Conservation (phyloP, 2,888 invertebrate genomes). For the Eubasilissa splendida region DNA sequence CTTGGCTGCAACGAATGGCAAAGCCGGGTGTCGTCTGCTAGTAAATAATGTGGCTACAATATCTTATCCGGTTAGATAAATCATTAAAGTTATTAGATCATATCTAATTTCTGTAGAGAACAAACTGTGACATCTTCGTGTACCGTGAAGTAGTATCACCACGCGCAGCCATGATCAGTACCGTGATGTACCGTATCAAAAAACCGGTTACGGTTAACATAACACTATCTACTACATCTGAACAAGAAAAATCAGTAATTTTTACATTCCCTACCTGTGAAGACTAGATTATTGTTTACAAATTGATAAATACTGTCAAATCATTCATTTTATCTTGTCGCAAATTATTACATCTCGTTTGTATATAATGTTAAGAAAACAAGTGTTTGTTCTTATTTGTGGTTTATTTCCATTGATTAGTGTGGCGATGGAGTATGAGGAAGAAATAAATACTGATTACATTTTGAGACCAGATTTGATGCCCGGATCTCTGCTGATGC, state of each 20-base stretch:
- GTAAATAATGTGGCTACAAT: too few relatives aligned
- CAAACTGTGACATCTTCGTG: constrained; percentile 1
- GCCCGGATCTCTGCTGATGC: constrained; percentile 77
- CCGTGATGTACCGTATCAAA: too few relatives aligned
- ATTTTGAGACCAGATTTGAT: constrained; percentile 80
- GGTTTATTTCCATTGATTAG: background rate
- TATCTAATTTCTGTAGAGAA: background rate
- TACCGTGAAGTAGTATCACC: background rate
- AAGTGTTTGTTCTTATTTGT: background rate
- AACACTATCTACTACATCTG: too few relatives aligned
- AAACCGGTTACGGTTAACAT: too few relatives aligned
- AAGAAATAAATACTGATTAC: constrained; percentile 67
- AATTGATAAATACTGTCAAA: too few relatives aligned
- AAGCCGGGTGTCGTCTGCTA: too few relatives aligned
- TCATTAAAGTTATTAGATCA: constrained; percentile 28
- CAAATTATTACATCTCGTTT: too few relatives aligned
- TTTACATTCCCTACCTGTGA: too few relatives aligned
- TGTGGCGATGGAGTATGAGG: background rate
- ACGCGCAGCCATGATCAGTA: background rate
- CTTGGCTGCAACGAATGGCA: too few relatives aligned
- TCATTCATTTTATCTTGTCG: too few relatives aligned
- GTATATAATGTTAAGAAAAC: background rate
- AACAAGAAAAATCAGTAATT: too few relatives aligned
- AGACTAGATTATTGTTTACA: too few relatives aligned
- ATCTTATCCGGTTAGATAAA: background rate